Evolutionary conservation across 2,797 vertebrate genomes (phyloP).

Genomic region (Sus cebifrons): DNA sequence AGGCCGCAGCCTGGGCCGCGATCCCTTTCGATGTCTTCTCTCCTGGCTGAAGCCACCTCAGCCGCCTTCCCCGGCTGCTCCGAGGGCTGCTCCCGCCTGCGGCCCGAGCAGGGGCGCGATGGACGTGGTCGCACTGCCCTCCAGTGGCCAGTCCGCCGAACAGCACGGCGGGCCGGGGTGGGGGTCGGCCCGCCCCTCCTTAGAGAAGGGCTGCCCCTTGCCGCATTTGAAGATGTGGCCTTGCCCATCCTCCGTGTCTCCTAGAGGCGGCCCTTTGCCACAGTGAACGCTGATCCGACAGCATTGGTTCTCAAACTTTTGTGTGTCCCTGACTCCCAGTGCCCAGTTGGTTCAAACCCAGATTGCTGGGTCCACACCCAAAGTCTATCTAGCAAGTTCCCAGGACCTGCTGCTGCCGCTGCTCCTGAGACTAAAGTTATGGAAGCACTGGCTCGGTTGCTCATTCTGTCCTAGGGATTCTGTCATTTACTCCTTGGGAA

Average conservation of each 20-base stretch:
- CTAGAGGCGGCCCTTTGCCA: background rate
- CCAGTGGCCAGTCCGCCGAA: constrained; percentile 61
- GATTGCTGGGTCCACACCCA: background rate
- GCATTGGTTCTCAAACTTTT: background rate
- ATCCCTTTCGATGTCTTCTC: background rate
- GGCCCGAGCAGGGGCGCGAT: background rate
- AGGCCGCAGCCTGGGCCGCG: background rate
- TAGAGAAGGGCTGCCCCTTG: background rate
- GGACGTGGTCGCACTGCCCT: constrained; percentile 78
- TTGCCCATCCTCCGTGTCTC: background rate
- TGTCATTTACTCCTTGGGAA: background rate
- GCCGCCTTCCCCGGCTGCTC: background rate
- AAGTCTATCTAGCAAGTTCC: background rate
- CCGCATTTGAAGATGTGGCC: background rate
- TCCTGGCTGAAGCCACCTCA: background rate
- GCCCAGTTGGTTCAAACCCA: background rate
- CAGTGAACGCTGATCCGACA: background rate
- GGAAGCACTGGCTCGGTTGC: background rate
- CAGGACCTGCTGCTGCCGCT: background rate
- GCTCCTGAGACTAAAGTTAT: background rate
- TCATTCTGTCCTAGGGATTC: background rate
- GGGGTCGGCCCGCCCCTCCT: background rate
- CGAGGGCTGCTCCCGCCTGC: background rate
- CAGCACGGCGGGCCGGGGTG: background rate
- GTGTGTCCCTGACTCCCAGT: background rate